phyloP scores from a whole-genome alignment of 2,888 invertebrate species.

The Steinernema scapterisci region DNA sequence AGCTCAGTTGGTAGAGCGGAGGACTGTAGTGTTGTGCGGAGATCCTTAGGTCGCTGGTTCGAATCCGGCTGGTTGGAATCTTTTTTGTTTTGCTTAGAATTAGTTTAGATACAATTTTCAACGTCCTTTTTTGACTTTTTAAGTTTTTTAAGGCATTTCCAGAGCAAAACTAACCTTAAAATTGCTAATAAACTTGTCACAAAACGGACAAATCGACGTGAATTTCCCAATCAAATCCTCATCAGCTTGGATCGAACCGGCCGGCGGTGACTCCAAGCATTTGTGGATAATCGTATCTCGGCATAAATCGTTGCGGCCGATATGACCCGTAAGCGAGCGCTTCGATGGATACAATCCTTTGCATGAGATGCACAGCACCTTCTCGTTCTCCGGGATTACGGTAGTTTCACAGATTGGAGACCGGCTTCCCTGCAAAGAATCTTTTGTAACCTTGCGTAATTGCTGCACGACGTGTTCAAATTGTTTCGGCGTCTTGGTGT shows the following conservation, averaged over 20 bases:
- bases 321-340: conserved; percentile 59
- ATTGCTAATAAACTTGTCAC: conserved; percentile 62
- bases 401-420: background rate
- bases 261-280: conserved; percentile 53
- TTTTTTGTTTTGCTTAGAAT: background rate
- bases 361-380: conserved; percentile 58
- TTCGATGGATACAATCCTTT: conserved; percentile 60
- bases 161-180: conserved; percentile 51
- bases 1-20: conserved; percentile 53
- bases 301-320: conserved; percentile 63
- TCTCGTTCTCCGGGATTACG: conserved; percentile 46
- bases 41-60: conserved; percentile 47
- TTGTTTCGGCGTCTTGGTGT: no score
- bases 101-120: no score
- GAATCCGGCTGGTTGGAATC: conserved; percentile 40
- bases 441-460: no score
- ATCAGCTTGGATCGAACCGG: conserved; percentile 11
- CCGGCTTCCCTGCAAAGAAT: no score
- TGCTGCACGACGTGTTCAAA: no score
- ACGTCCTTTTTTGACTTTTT: background rate
- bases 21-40: conserved; percentile 47
- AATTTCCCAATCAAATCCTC: conserved; percentile 52
- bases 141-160: background rate
- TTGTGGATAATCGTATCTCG: conserved; percentile 55
- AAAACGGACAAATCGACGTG: conserved; percentile 61